Evolutionary conservation across 2,113 vertebrate genomes (phyloP), one percentile per base, ranked within the genome.

Genomic region (Eudyptes chrysolophus): DNA sequence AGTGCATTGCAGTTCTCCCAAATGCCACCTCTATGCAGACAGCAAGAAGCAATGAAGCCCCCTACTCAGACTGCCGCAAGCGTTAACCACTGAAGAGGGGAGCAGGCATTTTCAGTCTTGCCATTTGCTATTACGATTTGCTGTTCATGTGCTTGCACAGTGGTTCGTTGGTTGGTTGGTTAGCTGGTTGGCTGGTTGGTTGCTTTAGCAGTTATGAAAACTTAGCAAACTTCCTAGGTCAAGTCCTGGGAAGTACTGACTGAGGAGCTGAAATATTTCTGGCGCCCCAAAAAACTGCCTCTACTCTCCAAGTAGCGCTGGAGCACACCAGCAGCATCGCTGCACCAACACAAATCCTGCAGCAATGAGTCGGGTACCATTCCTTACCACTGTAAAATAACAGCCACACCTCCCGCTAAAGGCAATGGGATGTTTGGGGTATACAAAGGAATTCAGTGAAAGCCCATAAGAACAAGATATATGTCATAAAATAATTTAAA

Each of bases 331-430:
- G 42, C 42, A 42, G 13, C 42, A 42, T 14, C 14, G 42, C 29
- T 64, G 8, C 55, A 69, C 26, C 24, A 62, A n/a, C 13, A n/a
- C 7, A 64, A 85, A 62, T 54, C 16, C n/a, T 60, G 3, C 14
- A 42, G 30, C 29, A 64, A 5, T 5, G 20, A 55, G 26, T 42
- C 0, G 1, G 1, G 14, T 52, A 29, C 6, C 11, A 20, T 29
- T 70, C 20, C 32, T 46, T 24, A 27, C 25, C 5, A 18, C 15
- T 27, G 10, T 20, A 68, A 92, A 75, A 60, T n/a, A 61, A 36
- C 5, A 49, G 8, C 9, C 40, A 7, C 5, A 7, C 16, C 16
- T 60, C n/a, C 48, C 60, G 5, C 5, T 42, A 9, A 77, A 74
- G 24, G 2, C 4, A 68, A 16, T 51, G 13, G 9, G 48, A 80